Evolutionary conservation across 2,888 invertebrate genomes (phyloP), one percentile per base, ranked within the genome.

Genomic region (Tanytarsus gracilentus): DNA sequence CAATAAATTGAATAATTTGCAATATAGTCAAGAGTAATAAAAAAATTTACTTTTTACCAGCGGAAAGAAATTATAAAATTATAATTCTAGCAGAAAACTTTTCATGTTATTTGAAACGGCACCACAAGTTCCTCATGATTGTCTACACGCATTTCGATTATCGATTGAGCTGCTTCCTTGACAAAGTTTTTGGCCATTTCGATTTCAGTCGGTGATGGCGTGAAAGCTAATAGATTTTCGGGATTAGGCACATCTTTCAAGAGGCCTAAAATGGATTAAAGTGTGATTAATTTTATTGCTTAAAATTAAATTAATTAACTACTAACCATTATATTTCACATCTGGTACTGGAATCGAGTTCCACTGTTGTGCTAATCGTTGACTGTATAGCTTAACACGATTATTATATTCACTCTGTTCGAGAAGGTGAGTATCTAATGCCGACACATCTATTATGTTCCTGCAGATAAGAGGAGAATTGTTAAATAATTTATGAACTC

Each of bases 391-490:
- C 65, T 84, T 83, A 65, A 86, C 84, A 64, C 89, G 79, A 68
- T 94, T 93, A 67, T 85, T 80, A 72, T 88, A 92, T 71, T 92
- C 94, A 68, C 89, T 87, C 66, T 90, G 88, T 67, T 94, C 93
- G 62, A 94, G 76, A 66, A 86, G 86, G 71, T 91, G 91, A 8
- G 89, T 85, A 64, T 92, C 93, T 65, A 92, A 78, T 2, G 93
- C 90, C 55, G 90, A 88, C n/a, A 94, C 92, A 76, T 94, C 94
- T 68, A 94, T 94, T 62, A 94, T 91, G 75, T 92, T 91, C 62
- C 92, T 92, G 74, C 7, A 76, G 74, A 63, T 29, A 61, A 3
- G 33, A 33, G 11, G 14, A 33, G 33, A 3, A 33, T n/a, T 33
- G 33, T 33, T 3, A 33, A 33, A 61, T 40, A 14, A 1, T 9